These are phyloP conservation scores for Cyprinodon variegatus DNA, from an alignment of 2,113 vertebrate species.

Conservation along the genomic window DNA sequence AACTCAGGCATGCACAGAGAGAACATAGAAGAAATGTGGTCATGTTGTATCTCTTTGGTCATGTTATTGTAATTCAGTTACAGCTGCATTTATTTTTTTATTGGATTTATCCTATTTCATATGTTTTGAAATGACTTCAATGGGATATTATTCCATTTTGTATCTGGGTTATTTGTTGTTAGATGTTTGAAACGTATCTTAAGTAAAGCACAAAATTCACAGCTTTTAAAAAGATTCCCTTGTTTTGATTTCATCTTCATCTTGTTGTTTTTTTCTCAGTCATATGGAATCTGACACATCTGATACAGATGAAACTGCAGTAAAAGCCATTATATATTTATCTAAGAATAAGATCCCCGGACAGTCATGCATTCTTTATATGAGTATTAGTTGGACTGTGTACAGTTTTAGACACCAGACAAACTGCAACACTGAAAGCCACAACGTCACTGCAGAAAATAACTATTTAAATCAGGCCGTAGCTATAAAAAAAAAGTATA, in stretches of 20 bases:
- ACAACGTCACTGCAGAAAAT: not conserved
- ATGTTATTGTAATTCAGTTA: no score
- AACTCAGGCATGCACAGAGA: no score
- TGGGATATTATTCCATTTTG: not conserved
- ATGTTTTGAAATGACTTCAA: not conserved
- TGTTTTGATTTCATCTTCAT: not conserved
- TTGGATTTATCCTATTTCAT: no score
- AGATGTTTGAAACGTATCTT: no score
- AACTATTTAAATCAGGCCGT: not conserved
- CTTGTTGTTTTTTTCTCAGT: not conserved
- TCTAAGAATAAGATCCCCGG: slow-evolving; percentile 4
- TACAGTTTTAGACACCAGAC: not conserved
- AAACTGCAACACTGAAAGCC: not conserved
- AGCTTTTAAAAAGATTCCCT: no score
- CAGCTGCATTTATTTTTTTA: not conserved
- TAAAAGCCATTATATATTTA: slow-evolving; percentile 14
- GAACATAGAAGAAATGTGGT: no score
- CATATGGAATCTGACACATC: not conserved
- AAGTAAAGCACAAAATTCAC: not conserved
- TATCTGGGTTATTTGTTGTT: not conserved
- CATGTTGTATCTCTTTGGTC: no score
- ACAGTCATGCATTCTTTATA: slow-evolving; percentile 7
- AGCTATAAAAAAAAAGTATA: not conserved
- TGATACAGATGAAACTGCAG: not conserved
- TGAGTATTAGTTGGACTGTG: not conserved